Base-by-base conservation (phyloP, 2,113 vertebrate genomes). In the Speoplatyrhinus poulsoni region DNA sequence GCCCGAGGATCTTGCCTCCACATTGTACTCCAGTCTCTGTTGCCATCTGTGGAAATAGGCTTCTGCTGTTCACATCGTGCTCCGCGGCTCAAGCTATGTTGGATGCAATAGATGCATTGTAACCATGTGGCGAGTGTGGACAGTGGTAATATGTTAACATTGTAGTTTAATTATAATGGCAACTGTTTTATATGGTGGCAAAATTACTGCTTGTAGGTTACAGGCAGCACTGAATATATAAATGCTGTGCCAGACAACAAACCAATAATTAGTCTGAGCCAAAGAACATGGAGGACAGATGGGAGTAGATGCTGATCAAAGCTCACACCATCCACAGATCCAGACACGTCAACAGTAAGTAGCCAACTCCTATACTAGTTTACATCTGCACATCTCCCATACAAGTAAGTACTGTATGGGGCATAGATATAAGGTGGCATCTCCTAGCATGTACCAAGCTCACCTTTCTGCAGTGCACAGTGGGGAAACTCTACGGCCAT, bases 211-310 rank as follows among this genome's bases (percentile, higher is more conserved):
- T 19, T 26, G 26, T 26, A 26, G 26, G 26, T 26, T 26, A 26
- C 26, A 26, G 26, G 26, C 26, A 26, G 26, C 26, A 26, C 26
- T 26, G 26, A 26, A 26, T 26, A 26, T 26, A 26, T 26, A 2
- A 26, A 26, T 26, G 36, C 36, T 41, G 36, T 41, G 36, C 36
- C 36, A 41, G 36, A 41, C 36, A 5, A 41, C 36, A 41, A 41
- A 41, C 36, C 36, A 41, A 8, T 77, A 61, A 80, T 81, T 75
- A 85, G 63, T 69, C 65, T 46, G 33, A 54, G 62, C 62, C 60
- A 72, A 72, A 75, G 71, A 72, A 60, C 60, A 69, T 3, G 0
- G 4, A 47, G 16, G 16, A 17, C 46, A 61, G 12, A 47, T 47
- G 4, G 4, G n/a, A 53, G 11, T 36, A 12, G 13, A 36, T 13